Base-by-base conservation (phyloP, 1,140 invertebrate species). In the Alviniconcha marisindica region DNA sequence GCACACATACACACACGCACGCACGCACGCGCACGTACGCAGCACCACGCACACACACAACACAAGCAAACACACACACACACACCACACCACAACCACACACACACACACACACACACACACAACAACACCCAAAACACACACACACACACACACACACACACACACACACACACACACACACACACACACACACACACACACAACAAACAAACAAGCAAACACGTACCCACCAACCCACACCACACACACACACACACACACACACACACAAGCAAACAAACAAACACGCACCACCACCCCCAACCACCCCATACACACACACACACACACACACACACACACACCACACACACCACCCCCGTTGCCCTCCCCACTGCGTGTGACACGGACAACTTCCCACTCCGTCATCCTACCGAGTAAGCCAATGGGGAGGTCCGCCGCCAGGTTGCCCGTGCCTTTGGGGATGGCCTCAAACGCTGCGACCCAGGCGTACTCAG, bases 381-480 rank as follows among this genome's bases (percentile, higher is more conserved):
- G n/a, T n/a, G n/a, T n/a, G n/a, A n/a, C n/a, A n/a, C n/a, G n/a
- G n/a, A n/a, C n/a, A n/a, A n/a, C n/a, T n/a, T n/a, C n/a, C n/a
- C n/a, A n/a, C n/a, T n/a, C n/a, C n/a, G n/a, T n/a, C n/a, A n/a
- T n/a, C 78, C 73, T 48, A 84, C 83, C 83, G 24, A 84, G 31
- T 4, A 84, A 31, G 10, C 83, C 83, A 10, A 84, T n/a, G 28
- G 83, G 83, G 28, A 84, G 73, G 42, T 84, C 56, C 3, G 60
- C 73, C n/a, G 79, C 83, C n/a, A 63, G 56, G 44, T 60, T 42
- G 15, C 69, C 44, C 36, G 33, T 56, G 31, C 73, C 76, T 38
- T 84, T 81, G 33, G 80, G 80, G 56, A 84, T 66, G 38, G 83
- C 83, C 63, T 84, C 83, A 54, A 84, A 84, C 0, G 83, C 80